phyloP scores from a whole-genome alignment of 35 echinoderm and acorn worm genomes.

The Patiria miniata region DNA sequence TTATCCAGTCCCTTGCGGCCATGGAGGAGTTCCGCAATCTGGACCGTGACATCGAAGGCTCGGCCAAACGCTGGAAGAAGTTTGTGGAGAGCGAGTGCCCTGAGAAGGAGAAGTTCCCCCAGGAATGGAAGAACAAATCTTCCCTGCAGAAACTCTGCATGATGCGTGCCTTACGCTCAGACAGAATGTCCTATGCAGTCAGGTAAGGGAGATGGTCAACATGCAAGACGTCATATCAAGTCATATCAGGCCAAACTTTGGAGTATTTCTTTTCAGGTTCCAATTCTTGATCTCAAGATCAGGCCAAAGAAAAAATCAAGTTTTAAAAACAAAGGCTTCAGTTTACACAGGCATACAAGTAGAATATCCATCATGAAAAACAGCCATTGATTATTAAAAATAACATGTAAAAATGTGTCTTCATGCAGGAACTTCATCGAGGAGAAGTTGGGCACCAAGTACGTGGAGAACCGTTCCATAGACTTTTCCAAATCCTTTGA shows the following conservation, averaged over 20 bases:
- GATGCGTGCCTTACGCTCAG: slow-evolving; percentile 94
- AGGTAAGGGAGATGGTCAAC: slow-evolving; percentile 48
- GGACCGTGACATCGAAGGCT: slow-evolving; percentile 98
- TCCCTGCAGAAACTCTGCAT: slow-evolving; percentile 98
- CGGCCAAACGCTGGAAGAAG: slow-evolving; percentile 99
- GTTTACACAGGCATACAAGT: no score
- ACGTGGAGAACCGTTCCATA: slow-evolving; percentile 81
- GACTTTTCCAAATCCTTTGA: slow-evolving; percentile 98
- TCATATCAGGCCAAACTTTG: background rate
- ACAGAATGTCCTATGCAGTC: slow-evolving; percentile 98
- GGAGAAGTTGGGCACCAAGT: slow-evolving; percentile 95
- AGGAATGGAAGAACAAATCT: slow-evolving; percentile 99
- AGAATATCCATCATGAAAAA: background rate
- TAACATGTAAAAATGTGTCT: no score
- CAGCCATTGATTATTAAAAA: background rate
- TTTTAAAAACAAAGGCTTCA: no score
- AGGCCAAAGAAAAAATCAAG: no score
- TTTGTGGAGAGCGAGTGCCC: slow-evolving; percentile 99
- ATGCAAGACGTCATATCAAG: background rate
- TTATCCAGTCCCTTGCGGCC: slow-evolving; percentile 67
- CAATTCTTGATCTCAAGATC: no score
- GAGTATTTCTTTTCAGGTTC: background rate
- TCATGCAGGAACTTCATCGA: slow-evolving; percentile 90
- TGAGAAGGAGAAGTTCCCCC: slow-evolving; percentile 99
- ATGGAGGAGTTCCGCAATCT: slow-evolving; percentile 99